A percentile compares a stretch with the other conserved stretches of the same genome.
These are phyloP conservation scores for Melanocharis versteri DNA, from an alignment of 2,113 vertebrate genomes.

Conservation along the genomic window DNA sequence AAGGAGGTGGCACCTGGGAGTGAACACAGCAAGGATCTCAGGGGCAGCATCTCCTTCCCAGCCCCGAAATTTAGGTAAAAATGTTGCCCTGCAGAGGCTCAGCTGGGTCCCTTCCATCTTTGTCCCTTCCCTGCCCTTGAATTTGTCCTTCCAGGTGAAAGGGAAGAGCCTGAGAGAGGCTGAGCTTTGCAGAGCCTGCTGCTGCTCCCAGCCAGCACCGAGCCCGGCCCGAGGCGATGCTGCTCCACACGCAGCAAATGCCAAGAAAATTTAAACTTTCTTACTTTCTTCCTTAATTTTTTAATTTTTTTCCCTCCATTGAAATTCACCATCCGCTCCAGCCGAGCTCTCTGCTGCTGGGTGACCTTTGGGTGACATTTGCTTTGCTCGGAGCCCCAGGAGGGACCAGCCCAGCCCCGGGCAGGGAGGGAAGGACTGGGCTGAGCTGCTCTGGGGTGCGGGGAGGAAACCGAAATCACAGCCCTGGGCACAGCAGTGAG, in stretches of 20 bases:
- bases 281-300: not conserved
- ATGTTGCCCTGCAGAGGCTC: not conserved
- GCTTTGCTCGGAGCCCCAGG: not conserved
- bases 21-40: not conserved
- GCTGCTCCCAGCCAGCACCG: not conserved
- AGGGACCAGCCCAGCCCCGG: not conserved
- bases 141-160: not conserved
- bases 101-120: not conserved
- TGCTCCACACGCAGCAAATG: conserved; percentile 19
- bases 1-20: not conserved
- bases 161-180: not conserved
- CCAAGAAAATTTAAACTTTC: conserved; percentile 40
- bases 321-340: conserved; percentile 22
- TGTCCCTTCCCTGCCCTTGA: not conserved
- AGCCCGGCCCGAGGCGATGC: conserved; percentile 41
- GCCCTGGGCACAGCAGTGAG: not conserved
- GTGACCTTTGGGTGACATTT: conserved; percentile 61
- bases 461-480: not conserved
- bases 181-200: not conserved
- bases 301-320: not conserved
- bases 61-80: not conserved
- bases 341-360: not conserved
- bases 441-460: not conserved
- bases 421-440: not conserved
- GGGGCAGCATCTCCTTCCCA: not conserved